Evolutionary conservation across 2,888 invertebrate species (phyloP), one percentile per base, ranked within the genome.

Genomic region (Psylliodes chrysocephalus): DNA sequence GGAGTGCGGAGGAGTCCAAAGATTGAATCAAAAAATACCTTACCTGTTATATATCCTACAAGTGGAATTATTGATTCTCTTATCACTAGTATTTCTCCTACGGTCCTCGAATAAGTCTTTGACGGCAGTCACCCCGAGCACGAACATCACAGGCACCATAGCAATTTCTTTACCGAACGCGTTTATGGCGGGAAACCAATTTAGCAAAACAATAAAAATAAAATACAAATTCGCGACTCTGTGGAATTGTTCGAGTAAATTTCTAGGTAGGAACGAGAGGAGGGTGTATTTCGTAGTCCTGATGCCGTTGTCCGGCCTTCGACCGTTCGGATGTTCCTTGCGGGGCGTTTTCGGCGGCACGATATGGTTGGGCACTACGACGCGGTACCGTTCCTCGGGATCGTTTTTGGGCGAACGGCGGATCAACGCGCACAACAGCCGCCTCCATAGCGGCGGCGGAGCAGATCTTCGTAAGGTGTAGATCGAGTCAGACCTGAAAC

Each of bases 171-270:
- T 96, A 68, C 95, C 96, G 83, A 97, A 96, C 2, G 96, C 96
- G 84, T 93, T 94, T 67, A 96, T 93, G 30, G 91, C 89, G 1
- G 96, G 96, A 79, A 97, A 91, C 96, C 96, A 97, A 85, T 98
- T 98, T 70, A 98, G 88, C 74, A 96, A 85, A 76, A 97, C 96
- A 81, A 98, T 96, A 81, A 96, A 94, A 79, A 98, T 92, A 84
- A 98, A 98, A 86, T 98, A 98, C 78, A 98, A 86, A 86, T 98
- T 98, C 69, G 98, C 98, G 79, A 96, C 94, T 67, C 98, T 90
- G 84, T 97, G 97, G 83, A 98, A 97, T 85, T 98, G 98, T 85
- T 98, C 97, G 82, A 97, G 89, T 66, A 98, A 86, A 84, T 98
- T 98, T 83, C 96, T 93, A 62, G 98, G 97, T 79, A 98, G 84